These are phyloP conservation scores for Zenarchopterus dispar DNA, from an alignment of 2,797 vertebrate genomes.

Conservation along the genomic window DNA sequence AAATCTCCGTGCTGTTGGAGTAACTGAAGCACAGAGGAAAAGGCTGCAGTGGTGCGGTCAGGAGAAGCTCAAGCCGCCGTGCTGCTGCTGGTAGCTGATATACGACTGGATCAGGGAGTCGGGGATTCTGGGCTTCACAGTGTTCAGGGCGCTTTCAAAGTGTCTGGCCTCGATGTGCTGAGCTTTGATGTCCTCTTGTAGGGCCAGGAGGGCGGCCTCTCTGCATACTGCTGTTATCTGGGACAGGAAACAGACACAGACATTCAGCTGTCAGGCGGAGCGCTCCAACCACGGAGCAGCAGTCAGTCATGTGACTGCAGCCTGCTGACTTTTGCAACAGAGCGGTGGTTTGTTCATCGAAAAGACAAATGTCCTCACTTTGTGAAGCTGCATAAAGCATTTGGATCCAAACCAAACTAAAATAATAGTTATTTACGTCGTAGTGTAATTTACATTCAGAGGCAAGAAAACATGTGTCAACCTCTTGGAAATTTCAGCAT, in stretches of 20 bases:
- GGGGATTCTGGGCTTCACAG: slow-evolving; percentile 90
- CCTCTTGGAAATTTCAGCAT: too few species aligned
- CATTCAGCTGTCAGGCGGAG: slow-evolving; percentile 56
- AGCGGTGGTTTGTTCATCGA: neutral
- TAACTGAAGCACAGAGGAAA: too few species aligned
- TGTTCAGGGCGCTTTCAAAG: slow-evolving; percentile 84
- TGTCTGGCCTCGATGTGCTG: slow-evolving; percentile 79
- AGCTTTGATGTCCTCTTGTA: slow-evolving; percentile 89
- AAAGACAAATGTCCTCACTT: too few species aligned
- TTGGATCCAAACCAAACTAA: too few species aligned
- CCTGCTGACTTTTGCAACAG: neutral
- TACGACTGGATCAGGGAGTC: slow-evolving; percentile 90
- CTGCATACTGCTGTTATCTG: slow-evolving; percentile 94
- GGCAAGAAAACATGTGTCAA: too few species aligned
- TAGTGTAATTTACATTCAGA: too few species aligned
- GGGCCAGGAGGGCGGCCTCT: slow-evolving; percentile 91
- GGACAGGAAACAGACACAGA: slow-evolving; percentile 75
- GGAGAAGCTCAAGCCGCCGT: slow-evolving; percentile 80
- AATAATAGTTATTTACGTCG: too few species aligned
- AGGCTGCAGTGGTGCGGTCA: slow-evolving; percentile 62
- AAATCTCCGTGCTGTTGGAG: too few species aligned
- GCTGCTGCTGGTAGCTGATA: slow-evolving; percentile 86
- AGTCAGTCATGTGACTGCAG: slow-evolving; percentile 8
- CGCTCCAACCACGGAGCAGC: slow-evolving; percentile 5
- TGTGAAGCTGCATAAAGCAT: too few species aligned